phyloP scores from a whole-genome alignment of 2,797 vertebrate species.

The Synanceia verrucosa region DNA sequence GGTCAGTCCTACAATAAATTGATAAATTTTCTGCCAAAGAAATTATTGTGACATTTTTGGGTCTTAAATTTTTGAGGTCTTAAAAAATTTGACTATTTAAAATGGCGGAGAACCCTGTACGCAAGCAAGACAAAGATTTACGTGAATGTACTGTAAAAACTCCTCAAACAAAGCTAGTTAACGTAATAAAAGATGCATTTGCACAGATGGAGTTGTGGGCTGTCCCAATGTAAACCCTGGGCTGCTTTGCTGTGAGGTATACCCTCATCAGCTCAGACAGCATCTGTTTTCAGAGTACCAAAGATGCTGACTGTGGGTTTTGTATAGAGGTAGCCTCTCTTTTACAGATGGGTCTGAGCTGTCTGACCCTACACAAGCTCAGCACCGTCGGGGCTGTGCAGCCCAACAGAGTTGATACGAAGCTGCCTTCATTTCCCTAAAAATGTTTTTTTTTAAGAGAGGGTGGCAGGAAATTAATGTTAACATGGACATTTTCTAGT shows the following conservation, averaged over 20 bases:
- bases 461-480: background rate
- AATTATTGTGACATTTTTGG: no score
- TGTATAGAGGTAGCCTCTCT: constrained; percentile 61
- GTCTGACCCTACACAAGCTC: constrained; percentile 45
- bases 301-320: constrained; percentile 69
- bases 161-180: background rate
- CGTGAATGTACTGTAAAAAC: background rate
- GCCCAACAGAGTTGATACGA: constrained; percentile 3
- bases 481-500: background rate
- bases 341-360: constrained; percentile 49
- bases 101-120: no score
- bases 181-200: no score
- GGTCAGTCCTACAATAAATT: no score
- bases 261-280: constrained; percentile 59
- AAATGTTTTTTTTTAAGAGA: background rate
- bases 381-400: constrained; percentile 10
- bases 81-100: no score
- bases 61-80: no score
- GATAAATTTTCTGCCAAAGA: no score
- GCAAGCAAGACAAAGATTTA: background rate
- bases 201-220: no score
- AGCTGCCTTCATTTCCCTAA: background rate
- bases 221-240: constrained; percentile 47
- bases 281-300: constrained; percentile 67
- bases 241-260: constrained; percentile 34